Base-by-base conservation (phyloP, 2,888 invertebrate species). In the Eupithecia pulchellata region DNA sequence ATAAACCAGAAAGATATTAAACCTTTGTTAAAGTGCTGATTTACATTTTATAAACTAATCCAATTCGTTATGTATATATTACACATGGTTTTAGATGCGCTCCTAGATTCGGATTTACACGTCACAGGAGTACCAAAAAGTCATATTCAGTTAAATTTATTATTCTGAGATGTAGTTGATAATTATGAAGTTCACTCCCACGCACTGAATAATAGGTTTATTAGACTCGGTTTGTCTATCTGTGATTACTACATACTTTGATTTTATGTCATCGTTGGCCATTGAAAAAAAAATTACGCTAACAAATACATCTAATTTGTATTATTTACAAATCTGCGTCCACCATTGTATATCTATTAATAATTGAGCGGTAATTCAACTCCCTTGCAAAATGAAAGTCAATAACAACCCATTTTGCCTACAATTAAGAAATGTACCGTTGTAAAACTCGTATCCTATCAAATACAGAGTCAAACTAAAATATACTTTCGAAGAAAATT, bases 401-500 rank as follows among this genome's bases (percentile, higher is more conserved):
- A 61, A 36, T 13, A 8, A 29, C 29, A 57, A 55, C 25, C 27
- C 27, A 27, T 14, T 55, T 27, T 55, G 27, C 17, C 0, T n/a
- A n/a, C n/a, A n/a, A n/a, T n/a, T n/a, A n/a, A n/a, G n/a, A n/a
- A n/a, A n/a, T n/a, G n/a, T n/a, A n/a, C n/a, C n/a, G n/a, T n/a
- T n/a, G n/a, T n/a, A n/a, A n/a, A n/a, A 8, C 42, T 42, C n/a
- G 57, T 29, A 34, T 17, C 30, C 25, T 34, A 29, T 14, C 36
- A 52, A 29, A 27, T 8, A 17, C 57, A 20, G 34, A 20, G 34
- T 61, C 57, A 67, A 65, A 8, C 27, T 62, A 65, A 5, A 32
- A 61, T 58, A 69, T 20, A 58, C 69, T 77, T 65, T 73, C 64
- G 58, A 66, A 60, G 70, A 70, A 67, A 69, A 71, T 73, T 69